Evolutionary conservation across 2,113 vertebrate genomes (phyloP).

Genomic region (Ia io): DNA sequence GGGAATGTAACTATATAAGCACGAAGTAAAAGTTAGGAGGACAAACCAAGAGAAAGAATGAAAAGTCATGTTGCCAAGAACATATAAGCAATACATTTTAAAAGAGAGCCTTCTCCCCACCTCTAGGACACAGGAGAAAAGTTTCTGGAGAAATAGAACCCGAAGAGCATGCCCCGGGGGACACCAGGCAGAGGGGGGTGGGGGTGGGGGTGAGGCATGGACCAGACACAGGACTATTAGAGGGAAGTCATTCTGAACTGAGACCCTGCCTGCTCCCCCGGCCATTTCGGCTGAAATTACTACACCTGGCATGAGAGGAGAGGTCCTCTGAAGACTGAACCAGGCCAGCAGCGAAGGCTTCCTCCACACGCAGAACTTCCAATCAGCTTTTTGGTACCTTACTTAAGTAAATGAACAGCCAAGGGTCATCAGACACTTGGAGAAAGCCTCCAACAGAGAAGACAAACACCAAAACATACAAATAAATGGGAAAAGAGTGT

Average conservation of each 20-base stretch:
- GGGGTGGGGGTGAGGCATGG: too few relatives aligned
- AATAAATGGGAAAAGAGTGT: accelerated
- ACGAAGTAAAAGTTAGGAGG: not conserved
- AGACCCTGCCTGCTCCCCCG: not conserved
- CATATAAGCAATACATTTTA: too few relatives aligned
- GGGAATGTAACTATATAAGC: not conserved
- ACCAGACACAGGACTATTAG: too few relatives aligned
- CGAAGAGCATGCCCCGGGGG: accelerated
- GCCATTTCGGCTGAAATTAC: accelerated
- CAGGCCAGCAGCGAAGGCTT: not conserved
- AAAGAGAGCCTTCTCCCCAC: not conserved
- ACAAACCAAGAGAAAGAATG: not conserved
- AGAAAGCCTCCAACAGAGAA: not conserved
- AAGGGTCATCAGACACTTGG: not conserved
- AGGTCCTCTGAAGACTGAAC: accelerated
- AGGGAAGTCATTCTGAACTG: not conserved
- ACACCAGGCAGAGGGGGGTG: not conserved
- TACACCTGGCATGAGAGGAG: too few relatives aligned
- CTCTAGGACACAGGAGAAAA: not conserved
- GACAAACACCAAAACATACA: not conserved
- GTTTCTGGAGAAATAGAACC: not conserved
- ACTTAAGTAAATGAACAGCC: too few relatives aligned
- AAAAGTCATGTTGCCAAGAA: not conserved
- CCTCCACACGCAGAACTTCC: not conserved
- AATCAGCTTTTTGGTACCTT: accelerated